phyloP scores from a whole-genome alignment of 2,113 vertebrate genomes.

The Clarias batrachus region DNA sequence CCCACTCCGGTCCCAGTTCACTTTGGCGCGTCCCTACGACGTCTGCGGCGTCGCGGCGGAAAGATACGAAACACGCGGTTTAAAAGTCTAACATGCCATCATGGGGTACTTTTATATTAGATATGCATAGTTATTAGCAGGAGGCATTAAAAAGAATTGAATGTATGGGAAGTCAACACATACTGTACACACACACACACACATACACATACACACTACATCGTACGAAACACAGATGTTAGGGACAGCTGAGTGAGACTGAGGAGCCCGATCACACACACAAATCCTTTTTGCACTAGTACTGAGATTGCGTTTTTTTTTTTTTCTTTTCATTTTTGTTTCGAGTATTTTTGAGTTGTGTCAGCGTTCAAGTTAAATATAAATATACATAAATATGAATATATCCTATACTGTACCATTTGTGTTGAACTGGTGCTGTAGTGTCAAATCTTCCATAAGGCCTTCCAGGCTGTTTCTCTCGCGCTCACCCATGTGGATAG shows the following conservation, averaged over 20 bases:
- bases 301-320: conserved; percentile 83
- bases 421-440: conserved; percentile 58
- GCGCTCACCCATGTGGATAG: conserved; percentile 31
- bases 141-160: conserved; percentile 38
- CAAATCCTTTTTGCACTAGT: conserved; percentile 92
- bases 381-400: conserved; percentile 72
- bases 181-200: background rate
- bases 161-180: conserved; percentile 43
- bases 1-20: conserved; percentile 27
- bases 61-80: conserved; percentile 20
- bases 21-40: conserved; percentile 32
- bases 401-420: conserved; percentile 66
- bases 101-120: conserved; percentile 43
- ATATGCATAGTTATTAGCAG: conserved; percentile 35
- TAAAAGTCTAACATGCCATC: conserved; percentile 27
- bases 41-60: conserved; percentile 6
- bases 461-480: conserved; percentile 46
- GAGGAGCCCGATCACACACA: conserved; percentile 66
- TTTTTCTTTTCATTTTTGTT: conserved; percentile 56
- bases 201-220: background rate
- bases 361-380: conserved; percentile 81
- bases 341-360: conserved; percentile 65
- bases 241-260: conserved; percentile 41
- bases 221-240: conserved; percentile 26
- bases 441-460: conserved; percentile 49